Conservation (phyloP, 1,140 invertebrate species). For the Watersipora subatra region DNA sequence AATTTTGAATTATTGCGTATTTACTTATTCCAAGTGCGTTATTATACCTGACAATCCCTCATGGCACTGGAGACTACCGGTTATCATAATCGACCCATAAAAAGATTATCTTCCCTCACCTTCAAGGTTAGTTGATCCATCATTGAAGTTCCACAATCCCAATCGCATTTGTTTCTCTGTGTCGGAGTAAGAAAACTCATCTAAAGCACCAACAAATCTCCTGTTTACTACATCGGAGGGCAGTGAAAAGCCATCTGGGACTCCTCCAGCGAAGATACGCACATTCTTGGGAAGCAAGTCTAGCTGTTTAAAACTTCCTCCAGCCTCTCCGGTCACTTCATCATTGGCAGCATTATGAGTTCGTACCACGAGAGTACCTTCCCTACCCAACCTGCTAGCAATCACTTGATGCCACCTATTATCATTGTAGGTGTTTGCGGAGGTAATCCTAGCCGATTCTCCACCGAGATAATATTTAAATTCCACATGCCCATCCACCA, state of each 20-base stretch:
- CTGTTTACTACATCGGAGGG: conserved; percentile 1
- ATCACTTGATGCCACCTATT: conserved; percentile 73
- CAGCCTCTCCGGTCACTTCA: not conserved
- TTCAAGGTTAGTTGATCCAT: conserved; percentile 48
- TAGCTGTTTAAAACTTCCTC: conserved; percentile 8
- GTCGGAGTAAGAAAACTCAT: conserved; percentile 59
- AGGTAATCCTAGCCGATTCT: conserved; percentile 58
- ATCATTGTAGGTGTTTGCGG: conserved; percentile 47
- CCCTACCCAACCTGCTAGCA: conserved; percentile 56
- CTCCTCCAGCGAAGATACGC: conserved; percentile 78
- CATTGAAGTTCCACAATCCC: conserved; percentile 84
- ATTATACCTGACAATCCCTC: too few species aligned
- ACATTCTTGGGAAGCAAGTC: conserved; percentile 47
- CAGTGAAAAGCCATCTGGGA: conserved; percentile 44
- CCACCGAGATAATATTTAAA: conserved; percentile 76
- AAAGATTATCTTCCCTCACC: too few species aligned
- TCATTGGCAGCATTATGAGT: not conserved
- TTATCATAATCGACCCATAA: too few species aligned
- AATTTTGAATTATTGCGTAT: too few species aligned
- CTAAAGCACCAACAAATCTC: conserved; percentile 70
- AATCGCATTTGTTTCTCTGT: conserved; percentile 72
- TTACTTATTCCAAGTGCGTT: too few species aligned
- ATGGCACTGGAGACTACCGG: too few species aligned
- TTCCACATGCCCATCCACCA: conserved; percentile 72
- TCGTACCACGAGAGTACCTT: not conserved